phyloP scores from a whole-genome alignment of 2,888 invertebrate species.

The Balanococcus diminutus region DNA sequence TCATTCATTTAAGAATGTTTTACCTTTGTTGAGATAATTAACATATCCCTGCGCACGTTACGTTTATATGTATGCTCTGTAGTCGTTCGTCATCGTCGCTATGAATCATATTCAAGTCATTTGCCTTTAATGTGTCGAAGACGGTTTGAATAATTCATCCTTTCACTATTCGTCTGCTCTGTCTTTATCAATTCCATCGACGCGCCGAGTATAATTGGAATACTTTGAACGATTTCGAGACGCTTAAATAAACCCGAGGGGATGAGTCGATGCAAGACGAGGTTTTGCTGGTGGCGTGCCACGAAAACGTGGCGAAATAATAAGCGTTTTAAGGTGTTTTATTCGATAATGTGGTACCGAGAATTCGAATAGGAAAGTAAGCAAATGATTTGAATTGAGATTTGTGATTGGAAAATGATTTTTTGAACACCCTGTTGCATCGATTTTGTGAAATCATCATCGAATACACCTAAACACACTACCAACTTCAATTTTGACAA shows the following conservation, averaged over 20 bases:
- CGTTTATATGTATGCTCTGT: background rate
- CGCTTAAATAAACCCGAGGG: background rate
- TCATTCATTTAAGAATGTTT: conserved; percentile 14
- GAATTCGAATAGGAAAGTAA: background rate
- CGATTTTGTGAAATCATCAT: too few species aligned
- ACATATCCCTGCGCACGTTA: background rate
- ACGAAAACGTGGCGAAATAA: background rate
- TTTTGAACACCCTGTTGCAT: too few species aligned
- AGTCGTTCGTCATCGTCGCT: conserved; percentile 10
- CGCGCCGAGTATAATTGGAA: conserved; percentile 17
- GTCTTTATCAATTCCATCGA: conserved; percentile 20
- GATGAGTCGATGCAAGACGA: background rate
- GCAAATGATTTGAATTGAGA: background rate
- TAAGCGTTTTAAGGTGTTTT: background rate
- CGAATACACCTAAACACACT: too few species aligned
- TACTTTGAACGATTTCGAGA: conserved; percentile 23
- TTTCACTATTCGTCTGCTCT: background rate
- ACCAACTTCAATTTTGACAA: too few species aligned
- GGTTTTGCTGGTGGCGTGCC: background rate
- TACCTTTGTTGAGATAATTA: conserved; percentile 23
- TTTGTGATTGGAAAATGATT: too few species aligned
- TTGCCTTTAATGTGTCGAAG: conserved; percentile 41
- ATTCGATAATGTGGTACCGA: background rate
- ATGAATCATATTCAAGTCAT: conserved; percentile 41
- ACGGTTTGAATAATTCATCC: conserved; percentile 42